Percentiles rank a stretch among this genome's conserved stretches.
Conservation (phyloP, 2,113 vertebrate genomes). For the Okapia johnstoni region DNA sequence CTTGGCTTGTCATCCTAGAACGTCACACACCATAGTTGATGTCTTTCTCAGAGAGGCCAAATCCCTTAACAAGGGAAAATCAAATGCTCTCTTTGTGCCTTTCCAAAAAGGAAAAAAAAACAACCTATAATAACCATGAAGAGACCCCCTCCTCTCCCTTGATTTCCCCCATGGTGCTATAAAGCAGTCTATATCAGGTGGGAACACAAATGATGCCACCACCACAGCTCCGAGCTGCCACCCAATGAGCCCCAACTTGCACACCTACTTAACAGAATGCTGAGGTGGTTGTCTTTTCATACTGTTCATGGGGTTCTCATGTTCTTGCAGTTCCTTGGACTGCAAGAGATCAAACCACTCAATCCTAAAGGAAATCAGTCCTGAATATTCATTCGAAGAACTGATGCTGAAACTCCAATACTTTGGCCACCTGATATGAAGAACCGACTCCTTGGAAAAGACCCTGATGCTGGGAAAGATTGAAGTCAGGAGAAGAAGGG, state of each 20-base stretch:
- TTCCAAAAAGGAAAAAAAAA: neutral
- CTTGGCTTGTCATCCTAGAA: neutral
- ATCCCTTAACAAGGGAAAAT: neutral
- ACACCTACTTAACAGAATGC: neutral
- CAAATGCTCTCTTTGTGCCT: neutral
- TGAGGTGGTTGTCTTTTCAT: neutral
- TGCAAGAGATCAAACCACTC: neutral
- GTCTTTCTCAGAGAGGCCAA: slow-evolving; percentile 20
- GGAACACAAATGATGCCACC: neutral
- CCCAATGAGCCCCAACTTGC: neutral
- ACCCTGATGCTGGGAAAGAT: neutral
- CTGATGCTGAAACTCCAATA: neutral
- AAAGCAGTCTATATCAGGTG: neutral
- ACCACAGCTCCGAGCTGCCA: neutral
- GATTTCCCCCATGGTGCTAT: neutral
- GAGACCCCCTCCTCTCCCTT: neutral
- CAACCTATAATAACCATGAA: neutral
- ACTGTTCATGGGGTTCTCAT: neutral
- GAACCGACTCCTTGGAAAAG: neutral
- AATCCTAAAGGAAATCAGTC: neutral
- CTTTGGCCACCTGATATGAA: neutral
- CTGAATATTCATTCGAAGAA: neutral
- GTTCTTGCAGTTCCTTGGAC: neutral
- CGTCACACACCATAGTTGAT: neutral
- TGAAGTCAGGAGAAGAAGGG: neutral